Conservation (phyloP, 2,888 invertebrate species). For the Ellobium chinense region DNA sequence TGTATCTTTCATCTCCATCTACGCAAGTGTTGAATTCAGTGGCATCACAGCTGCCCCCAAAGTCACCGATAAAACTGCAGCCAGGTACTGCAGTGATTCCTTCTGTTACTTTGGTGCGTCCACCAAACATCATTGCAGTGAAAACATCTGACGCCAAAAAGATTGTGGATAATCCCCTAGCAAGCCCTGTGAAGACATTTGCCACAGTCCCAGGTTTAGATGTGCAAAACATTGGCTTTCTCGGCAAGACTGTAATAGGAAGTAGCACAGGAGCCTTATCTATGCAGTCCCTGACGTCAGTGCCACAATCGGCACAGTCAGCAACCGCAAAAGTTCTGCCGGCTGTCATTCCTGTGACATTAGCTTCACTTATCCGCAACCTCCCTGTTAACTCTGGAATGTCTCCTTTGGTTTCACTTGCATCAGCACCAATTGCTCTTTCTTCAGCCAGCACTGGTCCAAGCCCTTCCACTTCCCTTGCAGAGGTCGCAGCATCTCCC, state of each 20-base stretch:
- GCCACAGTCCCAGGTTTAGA: not conserved
- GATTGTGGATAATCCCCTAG: not conserved
- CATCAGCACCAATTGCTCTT: not conserved
- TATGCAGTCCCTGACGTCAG: not conserved
- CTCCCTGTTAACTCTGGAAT: not conserved
- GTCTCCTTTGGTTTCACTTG: constrained; percentile 1
- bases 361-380: constrained; percentile 15
- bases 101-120: not conserved
- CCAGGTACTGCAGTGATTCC: not conserved
- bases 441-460: not conserved
- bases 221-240: not conserved
- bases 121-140: not conserved
- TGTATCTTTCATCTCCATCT: not conserved
- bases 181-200: not conserved
- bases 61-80: not conserved
- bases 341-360: constrained; percentile 22
- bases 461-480: not conserved
- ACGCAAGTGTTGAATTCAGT: not conserved
- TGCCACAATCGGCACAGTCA: not conserved
- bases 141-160: constrained; percentile 7
- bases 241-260: constrained; percentile 3
- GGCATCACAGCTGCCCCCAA: not conserved
- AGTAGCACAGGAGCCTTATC: not conserved
- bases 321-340: constrained; percentile 4
- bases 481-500: not conserved